phyloP scores from a whole-genome alignment of 2,797 vertebrate genomes.

The Botia almorhae region DNA sequence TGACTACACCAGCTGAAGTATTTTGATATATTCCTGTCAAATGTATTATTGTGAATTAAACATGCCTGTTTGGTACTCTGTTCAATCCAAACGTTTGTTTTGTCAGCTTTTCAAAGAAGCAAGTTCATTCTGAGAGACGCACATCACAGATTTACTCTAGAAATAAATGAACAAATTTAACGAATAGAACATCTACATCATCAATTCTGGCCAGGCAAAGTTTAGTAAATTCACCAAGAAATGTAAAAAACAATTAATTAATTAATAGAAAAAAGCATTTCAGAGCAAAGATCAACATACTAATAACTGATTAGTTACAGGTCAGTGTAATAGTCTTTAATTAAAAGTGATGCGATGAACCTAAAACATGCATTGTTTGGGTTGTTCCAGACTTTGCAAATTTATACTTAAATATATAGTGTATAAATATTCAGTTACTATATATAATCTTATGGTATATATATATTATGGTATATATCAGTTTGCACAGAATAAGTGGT shows the following conservation, averaged over 20 bases:
- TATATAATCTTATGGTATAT: too few species aligned
- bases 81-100: conserved; percentile 45
- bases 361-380: background rate
- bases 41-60: conserved; percentile 78
- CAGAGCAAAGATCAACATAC: background rate
- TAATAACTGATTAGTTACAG: background rate
- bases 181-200: background rate
- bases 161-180: background rate
- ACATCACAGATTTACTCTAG: background rate
- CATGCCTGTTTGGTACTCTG: conserved; percentile 71
- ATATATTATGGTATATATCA: too few species aligned
- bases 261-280: background rate
- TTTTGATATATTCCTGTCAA: conserved; percentile 71
- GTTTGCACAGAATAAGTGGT: background rate
- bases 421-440: too few species aligned
- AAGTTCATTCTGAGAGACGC: background rate
- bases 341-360: background rate
- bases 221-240: background rate
- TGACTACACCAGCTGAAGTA: conserved; percentile 72
- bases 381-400: too few species aligned
- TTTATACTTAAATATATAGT: background rate
- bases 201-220: background rate
- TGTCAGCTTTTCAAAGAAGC: background rate
- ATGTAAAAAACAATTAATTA: too few species aligned
- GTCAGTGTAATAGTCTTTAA: background rate